A percentile compares a stretch with the other conserved stretches of the same genome.
Conservation (phyloP, 1,140 invertebrate species). For the Elymnias hypermnestra region DNA sequence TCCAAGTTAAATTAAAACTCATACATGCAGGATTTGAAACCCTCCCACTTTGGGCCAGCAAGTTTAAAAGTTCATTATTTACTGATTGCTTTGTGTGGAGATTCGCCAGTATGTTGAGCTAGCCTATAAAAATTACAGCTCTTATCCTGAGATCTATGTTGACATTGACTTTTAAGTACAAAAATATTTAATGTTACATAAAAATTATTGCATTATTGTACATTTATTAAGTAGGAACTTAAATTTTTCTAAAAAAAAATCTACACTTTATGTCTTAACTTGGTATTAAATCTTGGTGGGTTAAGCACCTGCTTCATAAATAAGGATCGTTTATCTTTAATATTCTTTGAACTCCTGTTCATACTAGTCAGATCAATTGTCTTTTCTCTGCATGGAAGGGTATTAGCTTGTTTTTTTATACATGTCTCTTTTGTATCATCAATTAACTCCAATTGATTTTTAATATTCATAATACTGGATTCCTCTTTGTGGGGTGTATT, state of each 20-base stretch:
- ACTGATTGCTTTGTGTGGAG: too few relatives aligned
- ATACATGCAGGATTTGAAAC: too few relatives aligned
- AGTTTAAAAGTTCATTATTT: too few relatives aligned
- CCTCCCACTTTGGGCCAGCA: too few relatives aligned
- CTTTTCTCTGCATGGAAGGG: slow-evolving; percentile 38
- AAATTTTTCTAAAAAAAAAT: slow-evolving; percentile 12
- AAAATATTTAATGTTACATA: slow-evolving; percentile 15
- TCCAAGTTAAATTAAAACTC: too few relatives aligned
- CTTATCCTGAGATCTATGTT: slow-evolving; percentile 48
- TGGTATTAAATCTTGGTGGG: slow-evolving; percentile 76
- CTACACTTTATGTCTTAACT: slow-evolving; percentile 57
- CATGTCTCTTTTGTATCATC: slow-evolving; percentile 34
- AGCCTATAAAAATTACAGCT: slow-evolving; percentile 22
- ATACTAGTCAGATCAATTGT: slow-evolving; percentile 31
- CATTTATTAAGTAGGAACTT: slow-evolving; percentile 26
- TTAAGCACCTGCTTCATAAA: slow-evolving; percentile 79
- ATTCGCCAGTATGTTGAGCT: too few relatives aligned
- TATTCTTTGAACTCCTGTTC: slow-evolving; percentile 45
- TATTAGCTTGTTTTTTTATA: slow-evolving; percentile 28
- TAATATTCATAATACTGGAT: slow-evolving; percentile 43
- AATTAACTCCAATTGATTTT: slow-evolving; percentile 43
- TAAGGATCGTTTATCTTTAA: slow-evolving; percentile 76
- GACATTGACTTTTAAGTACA: slow-evolving; percentile 31
- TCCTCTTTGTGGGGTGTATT: slow-evolving; percentile 35
- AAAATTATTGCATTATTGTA: slow-evolving; percentile 7